phyloP scores from a whole-genome alignment of 2,113 vertebrate genomes.

The Stigmatopora argus region DNA sequence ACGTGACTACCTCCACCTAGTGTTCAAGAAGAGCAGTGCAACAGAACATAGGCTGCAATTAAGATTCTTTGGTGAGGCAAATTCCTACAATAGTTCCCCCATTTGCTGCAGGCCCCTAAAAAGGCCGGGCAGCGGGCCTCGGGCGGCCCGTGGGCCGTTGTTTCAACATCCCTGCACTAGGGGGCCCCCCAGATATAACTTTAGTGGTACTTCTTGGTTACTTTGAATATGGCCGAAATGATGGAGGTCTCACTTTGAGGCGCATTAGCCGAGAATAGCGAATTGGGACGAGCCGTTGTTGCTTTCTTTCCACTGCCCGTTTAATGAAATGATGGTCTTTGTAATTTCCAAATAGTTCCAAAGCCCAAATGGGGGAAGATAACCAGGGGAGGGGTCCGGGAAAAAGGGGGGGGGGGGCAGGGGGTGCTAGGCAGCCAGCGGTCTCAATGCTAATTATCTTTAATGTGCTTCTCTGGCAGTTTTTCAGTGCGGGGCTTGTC shows the following conservation, averaged over 20 bases:
- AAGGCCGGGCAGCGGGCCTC: too few relatives aligned
- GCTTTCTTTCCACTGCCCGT: background rate
- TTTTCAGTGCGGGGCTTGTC: conserved; percentile 56
- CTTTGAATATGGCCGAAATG: too few relatives aligned
- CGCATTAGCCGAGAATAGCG: background rate
- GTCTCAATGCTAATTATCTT: conserved; percentile 73
- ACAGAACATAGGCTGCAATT: too few relatives aligned
- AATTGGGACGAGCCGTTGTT: background rate
- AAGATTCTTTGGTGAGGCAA: too few relatives aligned
- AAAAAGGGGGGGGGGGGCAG: conserved; percentile 20
- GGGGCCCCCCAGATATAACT: too few relatives aligned
- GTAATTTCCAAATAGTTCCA: conserved; percentile 15
- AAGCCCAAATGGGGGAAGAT: conserved; percentile 39
- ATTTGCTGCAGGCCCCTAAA: too few relatives aligned
- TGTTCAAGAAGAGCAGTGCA: too few relatives aligned
- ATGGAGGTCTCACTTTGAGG: background rate
- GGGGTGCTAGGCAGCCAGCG: conserved; percentile 38
- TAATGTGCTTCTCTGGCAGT: conserved; percentile 67
- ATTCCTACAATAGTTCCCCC: too few relatives aligned
- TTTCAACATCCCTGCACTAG: too few relatives aligned
- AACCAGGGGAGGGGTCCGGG: conserved; percentile 5
- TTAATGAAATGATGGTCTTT: conserved; percentile 6
- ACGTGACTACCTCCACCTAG: too few relatives aligned
- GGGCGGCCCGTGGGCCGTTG: too few relatives aligned
- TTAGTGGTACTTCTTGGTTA: too few relatives aligned